Conservation (phyloP, 2,113 vertebrate genomes). For the Aramus guarauna region DNA sequence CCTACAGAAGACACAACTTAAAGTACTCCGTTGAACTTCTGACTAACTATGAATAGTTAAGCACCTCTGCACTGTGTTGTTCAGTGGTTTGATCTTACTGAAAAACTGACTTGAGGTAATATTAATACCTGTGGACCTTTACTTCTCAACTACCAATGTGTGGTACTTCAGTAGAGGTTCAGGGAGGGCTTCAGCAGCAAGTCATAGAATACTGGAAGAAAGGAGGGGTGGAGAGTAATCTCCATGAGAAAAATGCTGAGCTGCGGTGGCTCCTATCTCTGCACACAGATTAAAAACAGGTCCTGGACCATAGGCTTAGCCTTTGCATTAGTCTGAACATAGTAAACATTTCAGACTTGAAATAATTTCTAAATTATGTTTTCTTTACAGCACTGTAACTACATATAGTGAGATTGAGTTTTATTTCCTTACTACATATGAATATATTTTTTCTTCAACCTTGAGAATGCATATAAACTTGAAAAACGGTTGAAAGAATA, state of each 20-base stretch:
- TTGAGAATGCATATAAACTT: neutral
- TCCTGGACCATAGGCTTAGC: slow-evolving; percentile 16
- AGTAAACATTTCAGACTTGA: slow-evolving; percentile 47
- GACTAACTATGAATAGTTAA: neutral
- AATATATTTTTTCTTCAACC: slow-evolving; percentile 18
- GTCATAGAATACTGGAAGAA: slow-evolving; percentile 40
- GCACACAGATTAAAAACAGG: neutral
- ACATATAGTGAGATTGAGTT: slow-evolving; percentile 36
- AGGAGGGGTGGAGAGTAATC: neutral
- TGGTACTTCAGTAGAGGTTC: neutral
- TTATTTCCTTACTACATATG: slow-evolving; percentile 41
- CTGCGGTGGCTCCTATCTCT: neutral
- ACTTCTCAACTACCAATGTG: slow-evolving; percentile 10
- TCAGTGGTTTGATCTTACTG: slow-evolving; percentile 6
- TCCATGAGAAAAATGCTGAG: neutral
- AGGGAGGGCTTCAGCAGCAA: slow-evolving; percentile 41
- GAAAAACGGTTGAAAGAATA: neutral
- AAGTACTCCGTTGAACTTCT: neutral
- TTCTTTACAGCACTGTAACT: slow-evolving; percentile 38
- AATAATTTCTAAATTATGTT: slow-evolving; percentile 60
- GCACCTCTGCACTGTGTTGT: slow-evolving; percentile 2
- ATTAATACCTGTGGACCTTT: neutral
- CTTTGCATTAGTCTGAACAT: slow-evolving; percentile 33
- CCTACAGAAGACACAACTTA: slow-evolving; percentile 75
- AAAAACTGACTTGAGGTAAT: slow-evolving; percentile 9